Evolutionary conservation across 1,140 invertebrate genomes (phyloP).

Genomic region (Ylistrum balloti): DNA sequence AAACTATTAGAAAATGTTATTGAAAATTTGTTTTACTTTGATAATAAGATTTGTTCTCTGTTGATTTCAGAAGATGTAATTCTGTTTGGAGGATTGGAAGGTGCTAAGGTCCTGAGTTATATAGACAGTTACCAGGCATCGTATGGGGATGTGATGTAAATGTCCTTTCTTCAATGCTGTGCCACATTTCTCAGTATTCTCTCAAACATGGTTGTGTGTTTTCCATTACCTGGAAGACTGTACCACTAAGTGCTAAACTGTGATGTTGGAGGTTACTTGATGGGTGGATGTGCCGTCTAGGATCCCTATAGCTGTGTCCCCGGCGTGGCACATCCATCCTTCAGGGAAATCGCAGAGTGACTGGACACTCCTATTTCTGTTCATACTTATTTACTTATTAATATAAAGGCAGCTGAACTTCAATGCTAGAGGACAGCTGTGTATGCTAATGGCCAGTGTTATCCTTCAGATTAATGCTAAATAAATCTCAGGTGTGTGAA

Average conservation of each 20-base stretch:
- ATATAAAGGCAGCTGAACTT: neutral
- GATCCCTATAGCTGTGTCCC: neutral
- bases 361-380: slow-evolving; percentile 1
- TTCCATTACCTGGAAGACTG: slow-evolving; percentile 22
- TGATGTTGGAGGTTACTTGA: neutral
- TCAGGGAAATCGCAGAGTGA: neutral
- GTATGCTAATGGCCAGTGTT: slow-evolving; percentile 17
- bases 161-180: slow-evolving; percentile 16
- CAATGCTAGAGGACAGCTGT: slow-evolving; percentile 16
- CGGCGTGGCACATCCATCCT: neutral
- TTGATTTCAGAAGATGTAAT: neutral
- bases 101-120: neutral
- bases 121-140: slow-evolving; percentile 26
- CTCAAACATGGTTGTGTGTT: slow-evolving; percentile 6
- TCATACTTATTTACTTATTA: neutral
- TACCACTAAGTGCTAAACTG: slow-evolving; percentile 1
- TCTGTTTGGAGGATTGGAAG: neutral
- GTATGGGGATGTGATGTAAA: neutral
- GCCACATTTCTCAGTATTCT: slow-evolving; percentile 38
- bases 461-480: slow-evolving; percentile 14
- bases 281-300: neutral
- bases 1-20: too few species aligned
- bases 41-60: neutral
- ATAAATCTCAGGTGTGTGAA: slow-evolving; percentile 34
- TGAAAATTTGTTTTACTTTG: too few species aligned